phyloP scores from a whole-genome alignment of 1,140 invertebrate species.

The Drosophila rufa region DNA sequence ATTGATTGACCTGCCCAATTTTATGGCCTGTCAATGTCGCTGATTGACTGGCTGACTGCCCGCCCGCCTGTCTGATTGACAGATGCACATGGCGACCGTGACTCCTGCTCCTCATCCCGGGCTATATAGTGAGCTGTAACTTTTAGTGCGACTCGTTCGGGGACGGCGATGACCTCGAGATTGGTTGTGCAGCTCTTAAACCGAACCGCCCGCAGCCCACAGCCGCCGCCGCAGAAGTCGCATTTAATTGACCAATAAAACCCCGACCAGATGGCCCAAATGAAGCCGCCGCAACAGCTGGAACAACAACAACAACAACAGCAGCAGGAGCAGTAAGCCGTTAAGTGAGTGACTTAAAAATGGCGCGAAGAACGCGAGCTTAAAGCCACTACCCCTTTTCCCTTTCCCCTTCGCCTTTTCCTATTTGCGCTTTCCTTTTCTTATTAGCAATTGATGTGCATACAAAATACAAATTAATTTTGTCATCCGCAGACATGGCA shows the following conservation, averaged over 20 bases:
- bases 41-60: conserved; percentile 41
- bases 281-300: background rate
- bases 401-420: background rate
- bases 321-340: background rate
- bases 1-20: conserved; percentile 65
- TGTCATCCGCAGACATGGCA: conserved; percentile 49
- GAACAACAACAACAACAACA: background rate
- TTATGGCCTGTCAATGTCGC: conserved; percentile 52
- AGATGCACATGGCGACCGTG: conserved; percentile 28
- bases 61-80: conserved; percentile 30
- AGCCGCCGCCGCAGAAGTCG: conserved; percentile 23
- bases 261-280: conserved; percentile 21
- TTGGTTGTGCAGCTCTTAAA: conserved; percentile 47
- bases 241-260: conserved; percentile 54
- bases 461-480: conserved; percentile 64
- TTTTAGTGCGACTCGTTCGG: conserved; percentile 43
- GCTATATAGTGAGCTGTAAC: conserved; percentile 25
- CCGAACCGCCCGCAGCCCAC: conserved; percentile 14
- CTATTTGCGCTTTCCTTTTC: conserved; percentile 10
- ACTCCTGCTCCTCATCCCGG: background rate
- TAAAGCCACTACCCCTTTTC: background rate
- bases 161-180: conserved; percentile 40
- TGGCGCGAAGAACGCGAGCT: conserved; percentile 2
- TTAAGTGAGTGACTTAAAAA: conserved; percentile 38
- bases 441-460: conserved; percentile 54